A percentile compares a stretch with the other conserved stretches of the same genome.
Evolutionary conservation across 2,888 invertebrate species (phyloP).

Genomic region (Perizoma flavofasciatum): DNA sequence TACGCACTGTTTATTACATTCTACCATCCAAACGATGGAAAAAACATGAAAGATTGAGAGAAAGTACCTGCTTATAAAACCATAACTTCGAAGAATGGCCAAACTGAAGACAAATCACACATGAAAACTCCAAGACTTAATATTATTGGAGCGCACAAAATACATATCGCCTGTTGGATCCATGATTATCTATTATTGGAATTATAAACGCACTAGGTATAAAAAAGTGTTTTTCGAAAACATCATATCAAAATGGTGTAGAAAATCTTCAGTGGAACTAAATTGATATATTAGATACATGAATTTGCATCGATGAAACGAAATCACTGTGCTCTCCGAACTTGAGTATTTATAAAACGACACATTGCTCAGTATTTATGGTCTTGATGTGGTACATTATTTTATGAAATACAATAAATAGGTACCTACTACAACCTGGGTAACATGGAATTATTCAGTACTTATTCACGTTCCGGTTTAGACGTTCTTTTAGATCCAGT

Average conservation of each 20-base stretch:
- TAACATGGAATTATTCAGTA: too few relatives aligned
- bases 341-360: background rate
- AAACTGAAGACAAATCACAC: background rate
- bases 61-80: background rate
- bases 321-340: background rate
- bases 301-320: background rate
- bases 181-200: too few relatives aligned
- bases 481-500: background rate
- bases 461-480: too few relatives aligned
- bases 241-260: too few relatives aligned
- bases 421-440: too few relatives aligned
- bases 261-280: too few relatives aligned
- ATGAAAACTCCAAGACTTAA: background rate
- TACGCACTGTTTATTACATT: conserved; percentile 2
- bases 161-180: too few relatives aligned
- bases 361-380: background rate
- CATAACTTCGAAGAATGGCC: background rate
- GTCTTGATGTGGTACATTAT: background rate
- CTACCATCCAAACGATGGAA: background rate
- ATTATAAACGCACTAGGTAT: too few relatives aligned
- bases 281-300: background rate
- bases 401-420: background rate
- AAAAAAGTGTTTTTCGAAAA: too few relatives aligned
- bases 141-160: background rate
- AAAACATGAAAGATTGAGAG: background rate